Conservation (phyloP, 2,113 vertebrate genomes). For the Brevimyrus niger region DNA sequence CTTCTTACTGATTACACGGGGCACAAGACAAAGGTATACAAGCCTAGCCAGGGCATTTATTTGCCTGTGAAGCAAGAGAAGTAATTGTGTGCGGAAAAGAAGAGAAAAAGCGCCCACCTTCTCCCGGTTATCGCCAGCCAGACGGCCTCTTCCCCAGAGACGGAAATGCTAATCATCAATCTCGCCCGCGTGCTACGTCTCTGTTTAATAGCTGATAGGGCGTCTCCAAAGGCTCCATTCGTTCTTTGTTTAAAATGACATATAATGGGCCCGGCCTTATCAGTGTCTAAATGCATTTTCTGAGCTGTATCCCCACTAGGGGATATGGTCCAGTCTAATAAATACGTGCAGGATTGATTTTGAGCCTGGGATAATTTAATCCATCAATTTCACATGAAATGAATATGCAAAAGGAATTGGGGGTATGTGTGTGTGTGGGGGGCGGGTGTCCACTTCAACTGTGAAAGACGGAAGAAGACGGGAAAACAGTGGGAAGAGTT, state of each 20-base stretch:
- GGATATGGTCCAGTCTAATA: constrained; percentile 72
- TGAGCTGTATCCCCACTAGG: constrained; percentile 63
- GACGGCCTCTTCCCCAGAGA: constrained; percentile 64
- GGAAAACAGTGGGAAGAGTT: constrained; percentile 42
- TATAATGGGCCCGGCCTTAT: constrained; percentile 89
- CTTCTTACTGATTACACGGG: constrained; percentile 65
- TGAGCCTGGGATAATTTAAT: constrained; percentile 89
- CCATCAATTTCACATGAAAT: constrained; percentile 94
- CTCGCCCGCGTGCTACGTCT: constrained; percentile 75
- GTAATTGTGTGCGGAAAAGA: constrained; percentile 41
- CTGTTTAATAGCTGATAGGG: constrained; percentile 95
- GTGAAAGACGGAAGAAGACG: constrained; percentile 52
- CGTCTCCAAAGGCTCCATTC: constrained; percentile 80
- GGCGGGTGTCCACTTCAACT: constrained; percentile 52
- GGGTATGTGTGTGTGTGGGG: not conserved
- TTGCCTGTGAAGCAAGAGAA: constrained; percentile 53
- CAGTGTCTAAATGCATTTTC: constrained; percentile 82
- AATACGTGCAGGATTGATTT: constrained; percentile 78
- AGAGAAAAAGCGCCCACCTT: constrained; percentile 41
- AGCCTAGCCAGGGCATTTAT: constrained; percentile 59
- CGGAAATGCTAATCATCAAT: constrained; percentile 85
- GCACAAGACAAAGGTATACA: constrained; percentile 68
- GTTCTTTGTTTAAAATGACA: constrained; percentile 95
- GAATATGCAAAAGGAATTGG: constrained; percentile 71
- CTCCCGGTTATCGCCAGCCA: constrained; percentile 68